Conservation (phyloP, 2,888 invertebrate genomes). For the Drosophila fulvimacula region DNA sequence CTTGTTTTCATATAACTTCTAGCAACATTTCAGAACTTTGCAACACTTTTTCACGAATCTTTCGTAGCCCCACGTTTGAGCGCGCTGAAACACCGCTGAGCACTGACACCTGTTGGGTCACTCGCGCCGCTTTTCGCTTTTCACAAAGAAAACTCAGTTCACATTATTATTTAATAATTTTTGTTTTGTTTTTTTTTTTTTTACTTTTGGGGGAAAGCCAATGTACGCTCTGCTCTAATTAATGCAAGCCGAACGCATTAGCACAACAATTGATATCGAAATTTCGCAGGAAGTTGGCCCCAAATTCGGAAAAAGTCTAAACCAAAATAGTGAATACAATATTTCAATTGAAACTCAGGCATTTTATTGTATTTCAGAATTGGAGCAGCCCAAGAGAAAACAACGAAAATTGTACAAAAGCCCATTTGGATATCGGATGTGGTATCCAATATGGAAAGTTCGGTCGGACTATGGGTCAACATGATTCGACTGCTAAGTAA, state of each 20-base stretch:
- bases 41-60: neutral
- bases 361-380: slow-evolving; percentile 35
- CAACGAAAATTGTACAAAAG: neutral
- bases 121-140: neutral
- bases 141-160: slow-evolving; percentile 9
- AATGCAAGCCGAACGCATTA: slow-evolving; percentile 26
- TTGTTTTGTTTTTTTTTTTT: neutral
- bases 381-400: slow-evolving; percentile 35
- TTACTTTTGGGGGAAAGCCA: slow-evolving; percentile 17
- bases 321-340: slow-evolving; percentile 10
- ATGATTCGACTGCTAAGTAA: neutral
- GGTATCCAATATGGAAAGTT: slow-evolving; percentile 8
- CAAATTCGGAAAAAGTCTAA: neutral
- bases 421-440: slow-evolving; percentile 2
- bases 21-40: neutral
- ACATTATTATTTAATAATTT: too few relatives aligned
- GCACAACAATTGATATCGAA: slow-evolving; percentile 44
- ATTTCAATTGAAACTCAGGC: slow-evolving; percentile 3
- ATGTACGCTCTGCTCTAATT: slow-evolving; percentile 64
- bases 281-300: slow-evolving; percentile 31
- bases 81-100: slow-evolving; percentile 15
- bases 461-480: neutral
- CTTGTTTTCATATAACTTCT: neutral
- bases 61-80: slow-evolving; percentile 21
- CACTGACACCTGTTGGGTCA: slow-evolving; percentile 28